phyloP scores from a whole-genome alignment of 2,797 vertebrate genomes.

The Fistularia tabacaria region DNA sequence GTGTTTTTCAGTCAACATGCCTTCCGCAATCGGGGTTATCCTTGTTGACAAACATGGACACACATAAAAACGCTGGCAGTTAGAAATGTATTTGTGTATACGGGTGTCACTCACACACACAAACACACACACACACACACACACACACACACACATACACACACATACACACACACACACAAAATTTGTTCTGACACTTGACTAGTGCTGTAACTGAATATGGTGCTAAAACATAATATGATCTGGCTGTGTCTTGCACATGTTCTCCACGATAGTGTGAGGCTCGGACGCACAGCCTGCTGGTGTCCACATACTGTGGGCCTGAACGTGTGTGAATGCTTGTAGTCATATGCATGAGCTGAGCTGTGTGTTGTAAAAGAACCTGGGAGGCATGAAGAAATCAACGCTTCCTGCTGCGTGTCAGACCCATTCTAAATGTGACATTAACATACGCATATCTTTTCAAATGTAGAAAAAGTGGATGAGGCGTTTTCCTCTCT shows the following conservation, averaged over 20 bases:
- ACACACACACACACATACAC: constrained; percentile 2
- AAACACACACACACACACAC: constrained; percentile 2
- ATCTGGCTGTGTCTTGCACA: constrained; percentile 38
- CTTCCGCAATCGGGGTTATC: constrained; percentile 25
- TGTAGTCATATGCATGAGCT: constrained; percentile 20
- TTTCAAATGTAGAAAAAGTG: too few relatives aligned
- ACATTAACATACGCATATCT: too few relatives aligned
- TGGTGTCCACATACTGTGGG: neutral
- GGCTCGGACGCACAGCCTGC: neutral
- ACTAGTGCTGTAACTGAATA: constrained; percentile 48
- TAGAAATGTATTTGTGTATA: too few relatives aligned
- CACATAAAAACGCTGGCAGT: constrained; percentile 14
- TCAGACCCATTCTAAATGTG: neutral
- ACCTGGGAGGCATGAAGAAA: constrained; percentile 34
- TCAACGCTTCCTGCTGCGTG: constrained; percentile 49
- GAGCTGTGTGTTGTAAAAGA: constrained; percentile 12
- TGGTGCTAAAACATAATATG: constrained; percentile 42
- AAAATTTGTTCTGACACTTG: constrained; percentile 40
- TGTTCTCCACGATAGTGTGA: constrained; percentile 25
- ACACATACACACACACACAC: constrained; percentile 9
- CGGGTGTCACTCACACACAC: constrained; percentile 3
- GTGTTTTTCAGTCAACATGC: constrained; percentile 26
- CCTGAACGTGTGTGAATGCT: constrained; percentile 16
- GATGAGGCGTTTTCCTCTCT: too few relatives aligned
- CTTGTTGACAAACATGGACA: constrained; percentile 25